A percentile compares a stretch with the other conserved stretches of the same genome.
Conservation (phyloP, 2,888 invertebrate genomes). For the Alloplasta piceator region DNA sequence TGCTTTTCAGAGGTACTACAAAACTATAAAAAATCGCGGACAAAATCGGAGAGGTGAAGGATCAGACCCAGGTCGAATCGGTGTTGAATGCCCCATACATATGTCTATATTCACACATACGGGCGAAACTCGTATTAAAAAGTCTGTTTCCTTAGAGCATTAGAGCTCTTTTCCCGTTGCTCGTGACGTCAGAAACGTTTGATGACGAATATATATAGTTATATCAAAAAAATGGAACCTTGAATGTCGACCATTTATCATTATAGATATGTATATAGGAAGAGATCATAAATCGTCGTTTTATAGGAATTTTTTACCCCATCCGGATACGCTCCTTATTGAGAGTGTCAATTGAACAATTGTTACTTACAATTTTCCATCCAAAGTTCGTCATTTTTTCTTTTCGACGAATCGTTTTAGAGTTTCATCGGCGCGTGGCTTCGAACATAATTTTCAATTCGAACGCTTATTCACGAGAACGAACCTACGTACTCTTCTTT, state of each 20-base stretch:
- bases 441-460: constrained; percentile 3
- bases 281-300: constrained; percentile 32
- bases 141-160: constrained; percentile 13
- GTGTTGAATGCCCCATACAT: too few relatives aligned
- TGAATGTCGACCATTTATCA: constrained; percentile 31
- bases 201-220: constrained; percentile 21
- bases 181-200: constrained; percentile 47
- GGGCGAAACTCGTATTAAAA: not conserved
- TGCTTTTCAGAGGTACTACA: too few relatives aligned
- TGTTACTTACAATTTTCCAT: constrained; percentile 42
- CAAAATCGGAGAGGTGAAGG: too few relatives aligned
- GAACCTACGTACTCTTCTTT: too few relatives aligned
- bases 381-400: constrained; percentile 13
- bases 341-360: constrained; percentile 56
- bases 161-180: constrained; percentile 11
- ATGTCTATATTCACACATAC: not conserved
- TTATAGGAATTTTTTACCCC: constrained; percentile 30
- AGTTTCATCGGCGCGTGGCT: not conserved
- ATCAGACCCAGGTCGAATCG: too few relatives aligned
- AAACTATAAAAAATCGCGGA: too few relatives aligned
- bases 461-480: constrained; percentile 14
- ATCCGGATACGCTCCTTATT: constrained; percentile 32
- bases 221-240: constrained; percentile 25
- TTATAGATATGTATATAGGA: not conserved
- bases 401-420: constrained; percentile 14